A percentile compares a stretch with the other conserved stretches of the same genome.
These are phyloP conservation scores for Nezara viridula DNA, from an alignment of 2,888 invertebrate species.

Conservation along the genomic window DNA sequence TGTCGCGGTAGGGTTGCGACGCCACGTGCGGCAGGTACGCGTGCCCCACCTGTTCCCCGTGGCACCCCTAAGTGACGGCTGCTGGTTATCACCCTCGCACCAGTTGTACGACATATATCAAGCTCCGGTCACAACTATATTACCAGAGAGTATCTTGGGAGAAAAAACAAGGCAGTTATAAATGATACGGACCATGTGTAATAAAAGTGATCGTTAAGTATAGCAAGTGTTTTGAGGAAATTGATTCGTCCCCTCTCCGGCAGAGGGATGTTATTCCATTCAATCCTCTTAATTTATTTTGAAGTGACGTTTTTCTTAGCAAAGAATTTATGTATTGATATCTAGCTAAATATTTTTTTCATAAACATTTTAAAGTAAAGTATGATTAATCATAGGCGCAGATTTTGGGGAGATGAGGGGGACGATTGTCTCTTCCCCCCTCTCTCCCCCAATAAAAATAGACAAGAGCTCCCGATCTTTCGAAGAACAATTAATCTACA, in stretches of 20 bases:
- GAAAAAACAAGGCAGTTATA: constrained; percentile 37
- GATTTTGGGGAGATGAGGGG: too few relatives aligned
- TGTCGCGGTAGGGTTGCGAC: not conserved
- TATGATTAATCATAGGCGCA: too few relatives aligned
- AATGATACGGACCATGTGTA: not conserved
- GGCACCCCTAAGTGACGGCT: not conserved
- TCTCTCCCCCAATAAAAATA: too few relatives aligned
- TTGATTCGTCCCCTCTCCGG: not conserved
- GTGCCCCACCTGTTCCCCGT: constrained; percentile 9
- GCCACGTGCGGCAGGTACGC: constrained; percentile 9
- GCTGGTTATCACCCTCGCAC: constrained; percentile 3
- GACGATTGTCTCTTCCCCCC: too few relatives aligned
- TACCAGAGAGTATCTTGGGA: not conserved
- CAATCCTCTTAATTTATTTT: not conserved
- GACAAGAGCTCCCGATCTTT: too few relatives aligned
- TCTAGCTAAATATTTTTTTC: not conserved
- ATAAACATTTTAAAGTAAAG: too few relatives aligned
- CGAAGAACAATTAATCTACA: too few relatives aligned
- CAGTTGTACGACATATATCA: constrained; percentile 32
- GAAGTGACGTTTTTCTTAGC: not conserved
- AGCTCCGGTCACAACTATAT: constrained; percentile 3
- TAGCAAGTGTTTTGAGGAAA: not conserved
- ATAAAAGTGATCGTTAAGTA: constrained; percentile 19
- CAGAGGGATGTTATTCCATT: not conserved
- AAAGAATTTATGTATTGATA: not conserved